A percentile compares a stretch with the other conserved stretches of the same genome.
phyloP scores from a whole-genome alignment of 1,140 invertebrate genomes.

The Drosophila ironensis region DNA sequence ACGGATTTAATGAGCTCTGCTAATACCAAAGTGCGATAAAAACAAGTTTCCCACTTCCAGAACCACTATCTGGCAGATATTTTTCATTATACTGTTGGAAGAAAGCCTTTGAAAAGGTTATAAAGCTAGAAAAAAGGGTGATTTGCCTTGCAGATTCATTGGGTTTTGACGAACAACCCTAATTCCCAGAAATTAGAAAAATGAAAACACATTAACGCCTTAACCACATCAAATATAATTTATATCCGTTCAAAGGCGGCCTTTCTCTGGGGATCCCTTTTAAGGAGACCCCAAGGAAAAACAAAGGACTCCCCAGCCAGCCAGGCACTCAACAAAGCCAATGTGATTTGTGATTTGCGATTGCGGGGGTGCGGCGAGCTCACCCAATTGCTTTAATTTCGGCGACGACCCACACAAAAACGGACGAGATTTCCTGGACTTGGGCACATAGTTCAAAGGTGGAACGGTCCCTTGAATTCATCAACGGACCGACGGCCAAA shows the following conservation, averaged over 20 bases:
- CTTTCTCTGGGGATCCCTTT: neutral
- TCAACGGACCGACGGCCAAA: neutral
- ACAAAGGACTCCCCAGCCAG: conserved; percentile 8
- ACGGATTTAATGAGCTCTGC: no score
- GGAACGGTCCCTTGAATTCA: conserved; percentile 15
- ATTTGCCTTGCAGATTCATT: neutral
- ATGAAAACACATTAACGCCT: conserved; percentile 26
- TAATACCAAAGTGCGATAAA: no score
- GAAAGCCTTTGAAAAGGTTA: neutral
- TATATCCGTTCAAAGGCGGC: conserved; percentile 4
- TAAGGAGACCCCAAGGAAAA: neutral
- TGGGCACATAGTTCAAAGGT: conserved; percentile 17
- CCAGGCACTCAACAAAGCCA: neutral
- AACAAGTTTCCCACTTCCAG: no score
- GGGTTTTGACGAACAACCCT: neutral
- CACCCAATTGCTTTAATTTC: conserved; percentile 19
- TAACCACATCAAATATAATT: conserved; percentile 36
- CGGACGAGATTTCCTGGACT: neutral
- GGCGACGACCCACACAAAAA: neutral
- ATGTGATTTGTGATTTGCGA: conserved; percentile 28
- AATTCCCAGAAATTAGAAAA: conserved; percentile 16
- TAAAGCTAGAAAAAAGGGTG: neutral
- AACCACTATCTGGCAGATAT: no score
- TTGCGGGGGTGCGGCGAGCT: neutral
- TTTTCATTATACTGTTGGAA: neutral